Evolutionary conservation across 2,113 vertebrate species (phyloP).

Genomic region (Capreolus pygargus): DNA sequence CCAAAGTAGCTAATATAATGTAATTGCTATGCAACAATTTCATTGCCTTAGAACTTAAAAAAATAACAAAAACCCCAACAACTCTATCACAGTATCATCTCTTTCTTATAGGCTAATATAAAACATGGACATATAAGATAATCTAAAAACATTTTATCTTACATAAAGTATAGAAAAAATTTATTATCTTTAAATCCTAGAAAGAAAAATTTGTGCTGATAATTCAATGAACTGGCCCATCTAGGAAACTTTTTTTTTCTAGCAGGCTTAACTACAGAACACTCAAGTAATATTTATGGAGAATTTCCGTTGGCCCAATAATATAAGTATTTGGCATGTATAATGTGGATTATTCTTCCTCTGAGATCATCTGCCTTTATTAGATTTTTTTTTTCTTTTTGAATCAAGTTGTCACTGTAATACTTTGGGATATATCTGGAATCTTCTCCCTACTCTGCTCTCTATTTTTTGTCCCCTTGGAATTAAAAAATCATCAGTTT

Average conservation of each 20-base stretch:
- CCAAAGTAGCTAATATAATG: not conserved
- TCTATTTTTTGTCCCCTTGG: slow-evolving; percentile 20
- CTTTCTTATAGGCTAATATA: not conserved
- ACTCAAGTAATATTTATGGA: not conserved
- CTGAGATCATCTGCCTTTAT: not conserved
- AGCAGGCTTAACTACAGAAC: not conserved
- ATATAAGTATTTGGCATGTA: not conserved
- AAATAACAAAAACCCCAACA: not conserved
- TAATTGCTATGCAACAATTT: not conserved
- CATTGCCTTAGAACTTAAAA: not conserved
- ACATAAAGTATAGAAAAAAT: not conserved
- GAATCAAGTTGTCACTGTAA: not conserved
- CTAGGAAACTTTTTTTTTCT: not conserved
- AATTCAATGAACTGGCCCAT: not conserved
- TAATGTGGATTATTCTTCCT: not conserved
- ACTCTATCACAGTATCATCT: not conserved
- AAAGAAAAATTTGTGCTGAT: slow-evolving; percentile 10
- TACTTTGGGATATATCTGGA: not conserved
- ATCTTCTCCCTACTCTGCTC: not conserved
- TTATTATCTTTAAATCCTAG: not conserved
- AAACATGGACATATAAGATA: not conserved
- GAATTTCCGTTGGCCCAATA: not conserved
- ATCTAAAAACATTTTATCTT: not conserved
- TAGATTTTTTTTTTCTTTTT: not conserved
- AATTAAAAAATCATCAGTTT: slow-evolving; percentile 65